Conservation (phyloP, 2,888 invertebrate genomes). For the Cartodere bifasciata region DNA sequence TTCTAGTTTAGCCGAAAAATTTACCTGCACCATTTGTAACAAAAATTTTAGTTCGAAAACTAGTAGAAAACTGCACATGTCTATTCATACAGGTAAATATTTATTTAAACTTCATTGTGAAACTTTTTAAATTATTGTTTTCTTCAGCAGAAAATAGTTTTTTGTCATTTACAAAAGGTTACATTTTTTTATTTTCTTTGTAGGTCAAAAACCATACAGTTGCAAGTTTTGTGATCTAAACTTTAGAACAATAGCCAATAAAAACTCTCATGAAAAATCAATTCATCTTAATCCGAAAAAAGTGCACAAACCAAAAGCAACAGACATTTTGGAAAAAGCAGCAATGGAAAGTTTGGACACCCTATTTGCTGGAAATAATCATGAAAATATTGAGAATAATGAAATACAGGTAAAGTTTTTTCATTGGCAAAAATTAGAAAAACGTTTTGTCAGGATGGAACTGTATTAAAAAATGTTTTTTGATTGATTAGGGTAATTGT, state of each 20-base stretch:
- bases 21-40: slow-evolving; percentile 49
- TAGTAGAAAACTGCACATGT: slow-evolving; percentile 53
- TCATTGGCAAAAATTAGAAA: too few species aligned
- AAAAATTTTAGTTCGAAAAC: slow-evolving; percentile 50
- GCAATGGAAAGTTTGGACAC: too few species aligned
- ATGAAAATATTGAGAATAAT: too few species aligned
- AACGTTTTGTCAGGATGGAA: too few species aligned
- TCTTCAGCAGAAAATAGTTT: too few species aligned
- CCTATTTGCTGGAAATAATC: too few species aligned
- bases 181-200: slow-evolving; percentile 9
- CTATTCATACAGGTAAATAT: slow-evolving; percentile 43
- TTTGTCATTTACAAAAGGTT: neutral
- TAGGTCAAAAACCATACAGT: slow-evolving; percentile 18
- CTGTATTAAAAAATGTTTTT: too few species aligned
- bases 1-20: slow-evolving; percentile 39
- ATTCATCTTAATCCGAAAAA: slow-evolving; percentile 27
- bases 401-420: too few species aligned
- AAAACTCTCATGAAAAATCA: slow-evolving; percentile 46
- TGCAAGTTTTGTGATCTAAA: slow-evolving; percentile 44
- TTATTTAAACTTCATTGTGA: too few species aligned
- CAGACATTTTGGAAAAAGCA: slow-evolving; percentile 14
- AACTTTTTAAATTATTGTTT: too few species aligned
- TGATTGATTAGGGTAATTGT: too few species aligned
- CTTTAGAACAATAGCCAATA: slow-evolving; percentile 54
- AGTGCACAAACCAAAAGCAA: slow-evolving; percentile 12